Conservation (phyloP, 2,888 invertebrate genomes). For the Masnerella sp. region DNA sequence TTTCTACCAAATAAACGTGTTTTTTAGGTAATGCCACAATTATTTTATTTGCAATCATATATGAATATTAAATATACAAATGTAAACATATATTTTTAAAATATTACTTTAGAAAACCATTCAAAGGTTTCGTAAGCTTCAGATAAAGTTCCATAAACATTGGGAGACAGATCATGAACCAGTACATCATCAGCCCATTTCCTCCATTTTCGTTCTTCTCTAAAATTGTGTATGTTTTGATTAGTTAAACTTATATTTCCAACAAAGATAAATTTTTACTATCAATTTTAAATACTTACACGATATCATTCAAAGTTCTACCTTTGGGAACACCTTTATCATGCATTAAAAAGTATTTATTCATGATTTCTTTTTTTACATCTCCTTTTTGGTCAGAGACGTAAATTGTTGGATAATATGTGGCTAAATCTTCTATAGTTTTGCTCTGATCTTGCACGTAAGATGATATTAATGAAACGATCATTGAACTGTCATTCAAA, state of each 20-base stretch:
- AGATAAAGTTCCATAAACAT: conserved; percentile 91
- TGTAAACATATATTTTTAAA: too few species aligned
- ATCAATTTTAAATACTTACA: conserved; percentile 77
- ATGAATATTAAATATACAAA: too few species aligned
- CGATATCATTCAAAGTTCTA: conserved; percentile 79
- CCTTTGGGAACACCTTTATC: conserved; percentile 80
- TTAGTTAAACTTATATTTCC: neutral
- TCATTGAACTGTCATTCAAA: conserved; percentile 95
- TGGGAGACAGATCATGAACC: conserved; percentile 96
- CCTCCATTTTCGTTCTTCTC: conserved; percentile 96
- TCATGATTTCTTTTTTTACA: conserved; percentile 86
- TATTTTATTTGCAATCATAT: too few species aligned
- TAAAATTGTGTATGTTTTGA: conserved; percentile 71
- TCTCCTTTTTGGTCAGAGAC: conserved; percentile 84
- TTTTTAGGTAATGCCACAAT: conserved; percentile 31
- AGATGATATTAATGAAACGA: conserved; percentile 92
- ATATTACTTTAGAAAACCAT: conserved; percentile 88
- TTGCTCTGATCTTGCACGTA: conserved; percentile 82
- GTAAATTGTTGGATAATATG: conserved; percentile 86
- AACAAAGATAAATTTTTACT: neutral
- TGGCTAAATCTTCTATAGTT: conserved; percentile 84
- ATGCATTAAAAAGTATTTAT: conserved; percentile 93
- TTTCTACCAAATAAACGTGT: neutral
- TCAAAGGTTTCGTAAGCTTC: conserved; percentile 95
- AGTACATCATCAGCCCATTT: conserved; percentile 95